phyloP scores from a whole-genome alignment of 2,113 vertebrate species.

The Gasterosteus nipponicus region DNA sequence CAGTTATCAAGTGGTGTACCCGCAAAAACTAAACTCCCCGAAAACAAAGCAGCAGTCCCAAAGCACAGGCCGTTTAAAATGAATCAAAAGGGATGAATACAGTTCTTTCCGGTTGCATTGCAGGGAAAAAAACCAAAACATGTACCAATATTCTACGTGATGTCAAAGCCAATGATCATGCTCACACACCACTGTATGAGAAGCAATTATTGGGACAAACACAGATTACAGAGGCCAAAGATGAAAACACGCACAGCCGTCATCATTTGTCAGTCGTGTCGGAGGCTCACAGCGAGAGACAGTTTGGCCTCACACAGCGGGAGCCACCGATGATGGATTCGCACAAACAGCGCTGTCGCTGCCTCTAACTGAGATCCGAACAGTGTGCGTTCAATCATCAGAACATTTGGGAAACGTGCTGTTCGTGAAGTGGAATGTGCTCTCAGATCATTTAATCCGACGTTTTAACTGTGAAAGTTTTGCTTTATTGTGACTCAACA shows the following conservation, averaged over 20 bases:
- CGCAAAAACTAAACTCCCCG: not conserved
- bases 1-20: not conserved
- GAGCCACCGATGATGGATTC: conserved; percentile 35
- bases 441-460: not conserved
- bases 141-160: not conserved
- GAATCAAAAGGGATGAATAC: no score
- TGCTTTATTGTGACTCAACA: not conserved
- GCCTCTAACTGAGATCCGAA: conserved; percentile 7
- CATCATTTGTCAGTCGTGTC: conserved; percentile 26
- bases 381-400: conserved; percentile 16
- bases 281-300: conserved; percentile 35
- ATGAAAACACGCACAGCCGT: conserved; percentile 19
- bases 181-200: not conserved
- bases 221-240: conserved; percentile 31
- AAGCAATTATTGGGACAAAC: conserved; percentile 17
- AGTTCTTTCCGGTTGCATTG: not conserved
- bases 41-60: conserved; percentile 3
- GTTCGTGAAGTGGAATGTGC: not conserved
- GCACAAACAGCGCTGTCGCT: not conserved
- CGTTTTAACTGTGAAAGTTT: not conserved
- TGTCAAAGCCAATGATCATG: not conserved
- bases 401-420: not conserved
- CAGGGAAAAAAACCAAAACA: not conserved
- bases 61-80: not conserved
- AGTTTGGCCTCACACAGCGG: conserved; percentile 27